Evolutionary conservation across 2,888 invertebrate species (phyloP), one percentile per base, ranked within the genome.

Genomic region (Hyppa rectilinea): DNA sequence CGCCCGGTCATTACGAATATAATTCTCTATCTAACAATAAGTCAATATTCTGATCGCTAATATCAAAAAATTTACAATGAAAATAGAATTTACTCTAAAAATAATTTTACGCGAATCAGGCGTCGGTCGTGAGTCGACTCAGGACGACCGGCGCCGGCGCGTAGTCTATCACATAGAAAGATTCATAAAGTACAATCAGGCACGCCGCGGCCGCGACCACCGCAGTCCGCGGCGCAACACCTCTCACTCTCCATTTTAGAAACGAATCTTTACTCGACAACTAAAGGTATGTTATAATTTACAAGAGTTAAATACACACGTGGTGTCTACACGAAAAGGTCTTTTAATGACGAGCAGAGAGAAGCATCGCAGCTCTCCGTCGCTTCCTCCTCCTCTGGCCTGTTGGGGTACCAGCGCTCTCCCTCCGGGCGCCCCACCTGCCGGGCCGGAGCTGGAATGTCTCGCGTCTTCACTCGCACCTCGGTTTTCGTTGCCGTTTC

Each of bases 271-370:
- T 92, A 91, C 87, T 90, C 85, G 90, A 93, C 91, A 91, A 90
- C 92, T 94, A 94, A 90, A 91, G 87, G 87, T 90, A 90, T 64
- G 59, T 74, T 78, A 88, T 92, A 90, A 90, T 93, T 91, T 94
- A 93, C 93, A 94, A 91, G 92, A 90, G 85, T 80, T 87, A 87
- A 93, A 91, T 89, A 85, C 89, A 89, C 87, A 81, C 68, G 63
- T 74, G 75, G 88, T 85, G 88, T 87, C 97, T 98, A 98, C 90
- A 98, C 98, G 92, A 98, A 98, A 63, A 98, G 97, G 93, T 98
- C 98, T 93, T 98, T 98, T 64, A 98, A 95, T 56, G 98, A 98
- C 80, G 98, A 97, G 94, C 98, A 98, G 83, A 98, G 96, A 40
- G 97, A 97, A 52, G 98, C 97, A 87, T 98, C 98, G 93, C 98